These are phyloP conservation scores for Synergus umbraculus DNA, from an alignment of 2,888 invertebrate species.

Conservation along the genomic window DNA sequence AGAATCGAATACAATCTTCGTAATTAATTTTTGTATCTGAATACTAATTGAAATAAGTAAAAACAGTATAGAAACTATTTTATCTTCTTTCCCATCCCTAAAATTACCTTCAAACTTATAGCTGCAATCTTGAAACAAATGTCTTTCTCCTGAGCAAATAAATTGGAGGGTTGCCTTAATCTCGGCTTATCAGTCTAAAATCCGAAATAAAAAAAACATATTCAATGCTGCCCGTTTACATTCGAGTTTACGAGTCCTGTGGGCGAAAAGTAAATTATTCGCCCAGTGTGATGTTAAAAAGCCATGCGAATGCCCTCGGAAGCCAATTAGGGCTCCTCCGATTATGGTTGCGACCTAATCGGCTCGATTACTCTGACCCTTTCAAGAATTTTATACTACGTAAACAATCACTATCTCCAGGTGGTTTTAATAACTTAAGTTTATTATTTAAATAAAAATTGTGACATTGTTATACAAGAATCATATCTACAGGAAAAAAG, in stretches of 20 bases:
- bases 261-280: constrained; percentile 29
- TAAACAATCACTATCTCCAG: not conserved
- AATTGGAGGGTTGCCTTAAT: not conserved
- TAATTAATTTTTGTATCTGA: too few species aligned
- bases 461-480: constrained; percentile 68
- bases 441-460: constrained; percentile 74
- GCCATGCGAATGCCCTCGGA: not conserved
- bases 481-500: constrained; percentile 75
- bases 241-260: constrained; percentile 15
- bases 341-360: constrained; percentile 27
- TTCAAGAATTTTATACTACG: not conserved
- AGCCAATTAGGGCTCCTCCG: constrained; percentile 20
- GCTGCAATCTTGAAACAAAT: not conserved
- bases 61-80: not conserved
- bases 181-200: not conserved
- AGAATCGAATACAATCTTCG: too few species aligned
- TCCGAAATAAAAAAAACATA: not conserved
- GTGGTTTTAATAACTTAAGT: constrained; percentile 70
- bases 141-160: not conserved
- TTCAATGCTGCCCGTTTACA: not conserved
- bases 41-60: not conserved
- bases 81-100: not conserved
- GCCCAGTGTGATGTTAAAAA: not conserved
- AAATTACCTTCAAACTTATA: not conserved
- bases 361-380: constrained; percentile 9